phyloP scores from a whole-genome alignment of 2,113 vertebrate species.

The Glaucidium brasilianum region DNA sequence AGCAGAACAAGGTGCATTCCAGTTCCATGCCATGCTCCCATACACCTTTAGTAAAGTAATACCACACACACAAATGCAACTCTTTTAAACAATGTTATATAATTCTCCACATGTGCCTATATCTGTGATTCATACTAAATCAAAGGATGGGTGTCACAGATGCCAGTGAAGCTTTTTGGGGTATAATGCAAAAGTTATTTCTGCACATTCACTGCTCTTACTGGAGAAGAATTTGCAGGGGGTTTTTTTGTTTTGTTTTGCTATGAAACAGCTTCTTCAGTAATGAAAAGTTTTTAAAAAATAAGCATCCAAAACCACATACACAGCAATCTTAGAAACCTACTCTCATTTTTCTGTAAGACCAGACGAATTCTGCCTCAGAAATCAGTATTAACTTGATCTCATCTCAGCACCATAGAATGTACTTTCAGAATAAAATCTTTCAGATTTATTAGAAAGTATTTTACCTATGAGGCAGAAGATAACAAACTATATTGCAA shows the following conservation, averaged over 20 bases:
- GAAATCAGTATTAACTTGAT: not conserved
- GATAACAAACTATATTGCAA: not conserved
- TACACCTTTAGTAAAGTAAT: not conserved
- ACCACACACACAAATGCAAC: not conserved
- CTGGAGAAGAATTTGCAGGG: not conserved
- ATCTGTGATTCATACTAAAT: not conserved
- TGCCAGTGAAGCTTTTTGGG: not conserved
- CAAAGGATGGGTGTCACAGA: not conserved
- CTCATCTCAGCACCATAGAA: not conserved
- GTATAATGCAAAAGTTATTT: not conserved
- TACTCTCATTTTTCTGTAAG: not conserved
- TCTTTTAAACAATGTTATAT: not conserved
- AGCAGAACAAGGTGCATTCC: not conserved
- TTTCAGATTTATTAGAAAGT: not conserved
- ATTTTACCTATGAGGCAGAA: not conserved
- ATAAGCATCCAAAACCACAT: not conserved
- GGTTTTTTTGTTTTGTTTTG: not conserved
- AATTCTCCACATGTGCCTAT: rapidly evolving
- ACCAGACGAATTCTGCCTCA: not conserved
- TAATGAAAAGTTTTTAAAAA: not conserved
- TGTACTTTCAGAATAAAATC: not conserved
- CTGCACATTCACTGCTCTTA: not conserved
- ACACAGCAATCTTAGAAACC: not conserved
- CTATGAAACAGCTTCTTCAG: not conserved
- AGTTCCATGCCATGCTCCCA: not conserved